These are phyloP conservation scores for Polypedilum pembai DNA, from an alignment of 1,140 invertebrate species.

Conservation along the genomic window DNA sequence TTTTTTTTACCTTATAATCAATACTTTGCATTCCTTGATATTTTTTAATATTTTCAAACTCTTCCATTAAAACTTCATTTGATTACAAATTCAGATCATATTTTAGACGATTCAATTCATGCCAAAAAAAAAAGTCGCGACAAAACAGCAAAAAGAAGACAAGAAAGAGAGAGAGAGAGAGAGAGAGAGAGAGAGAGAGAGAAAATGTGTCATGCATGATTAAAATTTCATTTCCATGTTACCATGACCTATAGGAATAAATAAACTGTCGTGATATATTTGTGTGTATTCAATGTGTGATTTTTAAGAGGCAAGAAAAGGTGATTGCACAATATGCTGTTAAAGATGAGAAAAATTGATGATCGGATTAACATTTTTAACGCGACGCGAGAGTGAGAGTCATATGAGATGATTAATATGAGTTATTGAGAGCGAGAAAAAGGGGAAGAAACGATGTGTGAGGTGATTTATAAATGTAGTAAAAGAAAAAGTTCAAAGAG, in stretches of 20 bases:
- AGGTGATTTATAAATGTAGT: too few species aligned
- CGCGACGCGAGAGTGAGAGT: neutral
- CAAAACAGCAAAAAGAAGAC: neutral
- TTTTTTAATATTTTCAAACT: too few species aligned
- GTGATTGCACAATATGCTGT: neutral
- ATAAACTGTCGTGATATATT: constrained; percentile 3
- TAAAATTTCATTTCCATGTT: constrained; percentile 14
- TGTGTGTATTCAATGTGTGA: neutral
- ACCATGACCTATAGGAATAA: neutral
- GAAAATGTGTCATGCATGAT: constrained; percentile 14
- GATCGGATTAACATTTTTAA: constrained; percentile 1
- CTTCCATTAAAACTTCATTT: too few species aligned
- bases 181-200: neutral
- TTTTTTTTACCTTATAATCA: too few species aligned
- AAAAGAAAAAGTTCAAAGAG: too few species aligned
- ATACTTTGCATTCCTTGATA: too few species aligned
- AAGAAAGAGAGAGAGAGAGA: neutral
- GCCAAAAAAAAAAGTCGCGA: neutral
- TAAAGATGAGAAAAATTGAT: neutral
- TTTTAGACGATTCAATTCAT: too few species aligned
- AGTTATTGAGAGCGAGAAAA: neutral
- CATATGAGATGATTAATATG: neutral
- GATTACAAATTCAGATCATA: too few species aligned
- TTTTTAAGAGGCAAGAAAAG: neutral
- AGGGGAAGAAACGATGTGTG: too few species aligned